Evolutionary conservation across 2,888 invertebrate genomes (phyloP).

Genomic region (Cheilosia soror): DNA sequence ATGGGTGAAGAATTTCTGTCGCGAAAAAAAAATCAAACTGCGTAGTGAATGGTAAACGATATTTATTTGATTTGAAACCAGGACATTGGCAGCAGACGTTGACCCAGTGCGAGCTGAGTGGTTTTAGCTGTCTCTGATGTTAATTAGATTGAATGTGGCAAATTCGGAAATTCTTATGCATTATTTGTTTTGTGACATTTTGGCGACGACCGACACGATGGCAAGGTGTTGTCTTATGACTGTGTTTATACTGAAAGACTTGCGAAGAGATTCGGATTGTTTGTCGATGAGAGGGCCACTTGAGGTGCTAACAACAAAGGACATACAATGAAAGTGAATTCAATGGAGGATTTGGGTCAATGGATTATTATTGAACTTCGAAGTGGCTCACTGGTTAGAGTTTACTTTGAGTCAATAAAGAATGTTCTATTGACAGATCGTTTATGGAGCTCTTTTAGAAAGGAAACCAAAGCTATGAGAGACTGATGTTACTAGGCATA

Average conservation of each 20-base stretch:
- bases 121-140: conserved; percentile 17
- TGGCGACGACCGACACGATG: neutral
- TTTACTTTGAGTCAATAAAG: neutral
- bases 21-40: conserved; percentile 7
- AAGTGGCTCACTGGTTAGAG: neutral
- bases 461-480: too few relatives aligned
- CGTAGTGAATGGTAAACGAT: neutral
- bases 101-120: conserved; percentile 46
- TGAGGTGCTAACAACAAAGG: neutral
- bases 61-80: conserved; percentile 15
- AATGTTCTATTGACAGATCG: neutral
- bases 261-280: neutral
- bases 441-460: too few relatives aligned
- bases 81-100: conserved; percentile 49
- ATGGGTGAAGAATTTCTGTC: neutral
- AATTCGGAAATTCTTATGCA: conserved; percentile 17
- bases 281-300: neutral
- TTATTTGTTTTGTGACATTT: conserved; percentile 7
- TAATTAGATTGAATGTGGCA: conserved; percentile 4
- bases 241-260: too few relatives aligned
- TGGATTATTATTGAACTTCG: neutral
- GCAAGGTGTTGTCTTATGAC: neutral
- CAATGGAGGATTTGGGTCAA: neutral
- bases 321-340: neutral
- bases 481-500: too few relatives aligned